Conservation (phyloP, 2,888 invertebrate genomes). For the Brassicogethes aeneus region DNA sequence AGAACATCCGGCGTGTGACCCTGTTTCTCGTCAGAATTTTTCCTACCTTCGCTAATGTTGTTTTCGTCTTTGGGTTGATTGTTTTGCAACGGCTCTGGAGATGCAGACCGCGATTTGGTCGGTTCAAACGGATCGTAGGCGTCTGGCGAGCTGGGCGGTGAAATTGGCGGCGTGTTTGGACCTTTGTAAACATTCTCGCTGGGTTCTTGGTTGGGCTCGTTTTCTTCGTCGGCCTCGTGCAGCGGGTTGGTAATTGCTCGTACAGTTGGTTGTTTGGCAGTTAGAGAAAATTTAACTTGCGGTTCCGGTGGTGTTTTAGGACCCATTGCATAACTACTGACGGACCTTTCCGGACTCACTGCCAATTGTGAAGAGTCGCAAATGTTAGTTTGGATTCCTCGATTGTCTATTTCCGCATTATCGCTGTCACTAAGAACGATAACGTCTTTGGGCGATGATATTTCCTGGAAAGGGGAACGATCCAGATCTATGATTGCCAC, state of each 20-base stretch:
- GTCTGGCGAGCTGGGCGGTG: conserved; percentile 65
- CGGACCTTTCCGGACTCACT: conserved; percentile 29
- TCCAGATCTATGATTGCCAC: conserved; percentile 81
- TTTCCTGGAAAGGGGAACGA: conserved; percentile 75
- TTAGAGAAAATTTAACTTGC: conserved; percentile 54
- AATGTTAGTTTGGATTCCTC: conserved; percentile 15
- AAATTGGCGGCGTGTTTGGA: conserved; percentile 62
- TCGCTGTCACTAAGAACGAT: conserved; percentile 81
- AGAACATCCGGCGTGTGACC: conserved; percentile 14
- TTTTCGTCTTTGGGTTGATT: conserved; percentile 6
- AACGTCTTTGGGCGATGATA: conserved; percentile 69
- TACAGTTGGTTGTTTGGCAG: conserved; percentile 44
- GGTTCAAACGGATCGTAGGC: conserved; percentile 90
- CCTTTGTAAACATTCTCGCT: conserved; percentile 46
- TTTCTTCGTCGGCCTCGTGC: conserved; percentile 48
- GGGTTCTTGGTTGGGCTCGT: conserved; percentile 22
- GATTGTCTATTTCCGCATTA: conserved; percentile 46
- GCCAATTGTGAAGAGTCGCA: conserved; percentile 33
- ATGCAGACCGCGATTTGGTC: conserved; percentile 68
- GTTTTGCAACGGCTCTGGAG: conserved; percentile 41
- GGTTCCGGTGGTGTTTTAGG: conserved; percentile 72
- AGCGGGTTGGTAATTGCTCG: conserved; percentile 52
- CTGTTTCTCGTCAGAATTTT: neutral
- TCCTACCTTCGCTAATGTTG: conserved; percentile 5
- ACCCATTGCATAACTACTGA: conserved; percentile 43